These are phyloP conservation scores for Hippopotamus amphibius DNA, from an alignment of 2,113 vertebrate genomes.

Conservation along the genomic window DNA sequence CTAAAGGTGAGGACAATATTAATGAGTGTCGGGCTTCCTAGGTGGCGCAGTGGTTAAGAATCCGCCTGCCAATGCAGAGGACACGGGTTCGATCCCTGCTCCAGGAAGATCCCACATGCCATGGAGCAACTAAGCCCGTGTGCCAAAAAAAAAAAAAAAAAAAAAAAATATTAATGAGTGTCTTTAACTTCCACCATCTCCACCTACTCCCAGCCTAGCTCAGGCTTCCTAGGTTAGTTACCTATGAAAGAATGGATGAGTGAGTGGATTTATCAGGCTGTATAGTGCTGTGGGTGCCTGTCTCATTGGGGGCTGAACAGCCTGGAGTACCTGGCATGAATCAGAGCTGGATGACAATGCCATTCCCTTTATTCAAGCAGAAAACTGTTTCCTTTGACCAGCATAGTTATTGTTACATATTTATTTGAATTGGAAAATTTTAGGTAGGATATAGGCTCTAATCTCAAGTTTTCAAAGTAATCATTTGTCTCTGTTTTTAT, in stretches of 20 bases:
- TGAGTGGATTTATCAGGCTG: not conserved
- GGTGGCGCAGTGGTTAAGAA: too few relatives aligned
- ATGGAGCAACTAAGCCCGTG: too few relatives aligned
- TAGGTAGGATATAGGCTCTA: not conserved
- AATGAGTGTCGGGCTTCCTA: not conserved
- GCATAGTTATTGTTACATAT: not conserved
- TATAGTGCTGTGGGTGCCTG: accelerated
- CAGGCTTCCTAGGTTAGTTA: not conserved
- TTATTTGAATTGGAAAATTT: not conserved
- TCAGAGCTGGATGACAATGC: not conserved
- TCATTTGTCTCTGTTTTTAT: not conserved
- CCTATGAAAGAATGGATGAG: not conserved
- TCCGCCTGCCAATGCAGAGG: too few relatives aligned
- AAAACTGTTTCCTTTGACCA: not conserved
- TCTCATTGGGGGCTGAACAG: not conserved
- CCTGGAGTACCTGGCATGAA: not conserved
- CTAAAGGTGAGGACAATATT: not conserved
- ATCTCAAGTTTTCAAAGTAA: not conserved
- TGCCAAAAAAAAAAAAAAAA: too few relatives aligned
- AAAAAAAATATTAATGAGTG: not conserved
- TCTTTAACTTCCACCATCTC: not conserved
- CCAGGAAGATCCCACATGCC: too few relatives aligned
- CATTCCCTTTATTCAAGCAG: not conserved
- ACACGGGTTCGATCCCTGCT: too few relatives aligned
- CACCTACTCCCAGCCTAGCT: not conserved